Base-by-base conservation (phyloP, 2,797 vertebrate species). In the Caiman crocodilus region DNA sequence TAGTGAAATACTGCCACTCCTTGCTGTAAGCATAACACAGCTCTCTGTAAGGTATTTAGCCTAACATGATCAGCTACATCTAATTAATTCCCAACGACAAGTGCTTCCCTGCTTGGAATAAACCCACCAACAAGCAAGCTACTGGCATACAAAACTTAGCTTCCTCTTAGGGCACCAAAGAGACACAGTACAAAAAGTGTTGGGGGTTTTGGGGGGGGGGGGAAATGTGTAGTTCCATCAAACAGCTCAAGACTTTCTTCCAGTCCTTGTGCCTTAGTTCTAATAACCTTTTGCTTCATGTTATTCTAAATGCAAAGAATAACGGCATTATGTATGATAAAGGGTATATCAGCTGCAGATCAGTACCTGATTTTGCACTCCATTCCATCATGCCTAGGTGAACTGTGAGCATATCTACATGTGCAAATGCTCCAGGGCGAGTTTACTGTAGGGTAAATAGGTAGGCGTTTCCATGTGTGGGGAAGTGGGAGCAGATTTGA, bases 111-210 rank as follows among this genome's bases (percentile, higher is more conserved):
- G 4, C 30, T 67, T 23, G 60, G 13, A 11, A 32, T 8, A 30
- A 84, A n/a, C 2, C 0, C 10, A 7, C 73, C 82, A 73, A 71
- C 1, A 58, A 4, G 4, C 25, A 79, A 1, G 0, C 20, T 35
- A 32, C 59, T 5, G 84, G 63, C 50, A 12, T 14, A 3, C 50
- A 20, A 76, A 65, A 7, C 3, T 58, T 87, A 69, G 5, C 4
- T 63, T 77, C 76, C 79, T 88, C 77, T 78, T 12, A 67, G 23
- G 15, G 2, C 69, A 75, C 64, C 42, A 42, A 42, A 42, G 42
- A 42, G 9, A 42, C 42, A 42, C 35, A 42, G 8, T 32, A 10
- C 65, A 67, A 12, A n/a, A n/a, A 67, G 30, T 20, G n/a, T 18
- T 32, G 18, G 17, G 65, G 7, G 3, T 67, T 67, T 67, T n/a